phyloP scores from a whole-genome alignment of 1,140 invertebrate species.

The Pemphigus obesinymphae region DNA sequence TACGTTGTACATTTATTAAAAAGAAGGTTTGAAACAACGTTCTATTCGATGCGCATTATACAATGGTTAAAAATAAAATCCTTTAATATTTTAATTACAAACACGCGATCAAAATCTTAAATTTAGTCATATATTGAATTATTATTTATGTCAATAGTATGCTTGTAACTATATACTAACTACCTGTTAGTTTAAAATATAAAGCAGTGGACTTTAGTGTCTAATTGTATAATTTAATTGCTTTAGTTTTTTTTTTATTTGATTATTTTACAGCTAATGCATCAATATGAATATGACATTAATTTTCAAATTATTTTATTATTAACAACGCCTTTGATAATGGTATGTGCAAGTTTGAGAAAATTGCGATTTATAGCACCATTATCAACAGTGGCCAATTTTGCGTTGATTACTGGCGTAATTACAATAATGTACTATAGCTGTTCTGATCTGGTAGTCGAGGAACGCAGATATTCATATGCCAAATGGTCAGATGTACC shows the following conservation, averaged over 20 bases:
- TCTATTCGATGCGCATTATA: too few relatives aligned
- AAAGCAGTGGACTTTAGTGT: too few relatives aligned
- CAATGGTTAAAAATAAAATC: too few relatives aligned
- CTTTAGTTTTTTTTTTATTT: not conserved
- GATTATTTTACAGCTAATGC: not conserved
- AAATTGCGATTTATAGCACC: constrained; percentile 80
- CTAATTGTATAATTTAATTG: too few relatives aligned
- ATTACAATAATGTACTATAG: constrained; percentile 75
- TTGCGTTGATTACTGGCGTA: constrained; percentile 67
- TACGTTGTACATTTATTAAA: too few relatives aligned
- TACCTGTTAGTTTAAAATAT: too few relatives aligned
- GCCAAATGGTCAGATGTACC: constrained; percentile 61
- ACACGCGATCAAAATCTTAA: too few relatives aligned
- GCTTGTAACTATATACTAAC: too few relatives aligned
- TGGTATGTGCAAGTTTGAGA: constrained; percentile 47
- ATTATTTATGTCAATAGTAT: too few relatives aligned
- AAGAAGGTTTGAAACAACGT: too few relatives aligned
- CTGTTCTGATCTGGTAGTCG: constrained; percentile 39
- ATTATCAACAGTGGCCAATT: constrained; percentile 82
- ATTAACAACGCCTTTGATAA: constrained; percentile 27
- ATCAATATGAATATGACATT: not conserved
- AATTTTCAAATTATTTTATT: not conserved
- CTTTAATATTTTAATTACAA: too few relatives aligned
- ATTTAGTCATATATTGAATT: too few relatives aligned
- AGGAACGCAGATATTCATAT: constrained; percentile 47